Evolutionary conservation across 2,888 invertebrate genomes (phyloP), one percentile per base, ranked within the genome.

Genomic region (Diloba caeruleocephala): DNA sequence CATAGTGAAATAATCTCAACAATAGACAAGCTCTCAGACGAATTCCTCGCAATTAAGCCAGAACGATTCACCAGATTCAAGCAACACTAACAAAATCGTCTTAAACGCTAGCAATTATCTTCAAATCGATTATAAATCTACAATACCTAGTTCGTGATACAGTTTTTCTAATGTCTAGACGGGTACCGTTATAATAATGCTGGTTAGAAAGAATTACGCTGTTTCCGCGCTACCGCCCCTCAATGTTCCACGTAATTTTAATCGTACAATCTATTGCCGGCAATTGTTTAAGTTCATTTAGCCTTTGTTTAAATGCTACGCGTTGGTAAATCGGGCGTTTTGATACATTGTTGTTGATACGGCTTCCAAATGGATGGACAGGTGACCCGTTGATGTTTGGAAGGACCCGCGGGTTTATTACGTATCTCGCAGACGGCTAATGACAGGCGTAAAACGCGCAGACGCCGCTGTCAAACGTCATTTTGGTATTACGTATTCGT

Each of bases 151-250:
- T 54, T 44, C 38, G 39, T 43, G 45, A 32, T 49, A 43, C 49
- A 63, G 34, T 67, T 67, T 62, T 61, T 58, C 45, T 14, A 26
- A 7, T 14, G 69, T 69, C 69, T 68, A 68, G 65, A 55, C 60
- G 1, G 2, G 15, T 10, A 15, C 68, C 49, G 60, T 58, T 69
- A 69, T 52, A 43, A 32, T 65, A 17, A 61, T 61, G 28, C 33
- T 68, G 48, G 56, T 60, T 54, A 52, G 53, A 45, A 34, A 50
- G 50, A 54, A 32, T 10, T 15, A 2, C 44, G 26, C 26, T 3
- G 45, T 56, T 48, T 45, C 50, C 50, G 62, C 66, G 28, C 28
- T 52, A 67, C 31, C 23, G 66, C 45, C 32, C 50, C 9, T 14
- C 26, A 41, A 10, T 8, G 41, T 33, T 15, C 31, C 37, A 32